Base-by-base conservation (phyloP, 2,113 vertebrate genomes). In the Lampris megalopsis region DNA sequence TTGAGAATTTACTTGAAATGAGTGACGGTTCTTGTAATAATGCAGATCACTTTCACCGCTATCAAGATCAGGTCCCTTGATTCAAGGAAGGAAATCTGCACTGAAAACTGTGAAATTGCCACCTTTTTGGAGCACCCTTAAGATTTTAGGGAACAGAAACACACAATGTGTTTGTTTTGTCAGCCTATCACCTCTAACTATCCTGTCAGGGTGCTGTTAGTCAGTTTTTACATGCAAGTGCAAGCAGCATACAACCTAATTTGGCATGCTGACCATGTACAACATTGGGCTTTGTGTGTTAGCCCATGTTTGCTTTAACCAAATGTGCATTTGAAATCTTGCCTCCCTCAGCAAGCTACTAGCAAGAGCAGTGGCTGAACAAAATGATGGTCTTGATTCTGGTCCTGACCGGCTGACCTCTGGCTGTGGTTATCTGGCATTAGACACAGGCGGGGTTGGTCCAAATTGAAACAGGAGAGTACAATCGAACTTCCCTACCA, bases 401-500 rank as follows among this genome's bases (percentile, higher is more conserved):
- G 74, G 64, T 84, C 86, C 77, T 77, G 64, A 53, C 38, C 9
- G 49, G 43, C 35, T 79, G 82, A 89, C 75, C 87, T 88, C 85
- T 84, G 81, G 50, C 81, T 42, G 45, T 45, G 75, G 81, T 86
- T 83, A 83, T 80, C 75, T 63, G 64, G 86, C 81, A 84, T 88
- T 87, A 84, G 87, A 82, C 81, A 78, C 77, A 85, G 75, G 72
- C 42, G 43, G 42, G 41, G 71, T 65, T 68, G 74, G 67, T 86
- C 76, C 83, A 77, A 75, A 90, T 82, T 79, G 83, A 88, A 89
- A 91, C 81, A 73, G 81, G 87, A 80, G 71, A 79, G 72, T 67
- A 79, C 79, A 84, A 79, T 73, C 74, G 68, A 78, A 79, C 75
- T 81, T 87, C 78, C 80, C 71, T 9, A 71, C 72, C 71, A 68